Conservation (phyloP, 1,140 invertebrate genomes). For the Papilio polytes region DNA sequence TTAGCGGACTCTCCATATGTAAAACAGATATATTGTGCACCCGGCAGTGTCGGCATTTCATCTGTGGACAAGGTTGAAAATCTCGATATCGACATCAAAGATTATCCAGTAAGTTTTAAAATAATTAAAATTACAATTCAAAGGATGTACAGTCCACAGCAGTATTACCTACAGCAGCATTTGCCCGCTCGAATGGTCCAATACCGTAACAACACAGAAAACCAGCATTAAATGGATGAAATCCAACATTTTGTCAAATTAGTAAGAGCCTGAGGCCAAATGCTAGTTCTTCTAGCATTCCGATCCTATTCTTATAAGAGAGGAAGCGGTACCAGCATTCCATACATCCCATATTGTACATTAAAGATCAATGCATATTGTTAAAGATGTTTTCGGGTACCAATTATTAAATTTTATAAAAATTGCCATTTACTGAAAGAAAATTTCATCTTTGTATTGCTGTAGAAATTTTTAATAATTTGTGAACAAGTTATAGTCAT, state of each 20-base stretch:
- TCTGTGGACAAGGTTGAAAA: conserved; percentile 87
- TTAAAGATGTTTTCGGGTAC: too few relatives aligned
- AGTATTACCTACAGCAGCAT: background rate
- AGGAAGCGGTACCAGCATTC: too few relatives aligned
- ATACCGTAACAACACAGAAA: background rate
- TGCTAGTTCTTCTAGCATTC: background rate
- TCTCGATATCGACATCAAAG: conserved; percentile 87
- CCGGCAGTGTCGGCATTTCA: conserved; percentile 95
- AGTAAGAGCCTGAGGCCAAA: background rate
- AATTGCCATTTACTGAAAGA: too few relatives aligned
- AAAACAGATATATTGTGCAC: conserved; percentile 90
- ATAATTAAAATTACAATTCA: background rate
- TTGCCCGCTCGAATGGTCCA: background rate
- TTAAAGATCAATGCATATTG: too few relatives aligned
- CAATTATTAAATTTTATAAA: too few relatives aligned
- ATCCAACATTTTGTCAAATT: background rate
- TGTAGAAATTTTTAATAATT: too few relatives aligned
- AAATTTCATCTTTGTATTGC: too few relatives aligned
- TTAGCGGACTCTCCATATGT: conserved; percentile 91
- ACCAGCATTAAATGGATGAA: background rate
- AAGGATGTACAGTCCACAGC: background rate
- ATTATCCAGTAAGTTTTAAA: conserved; percentile 86
- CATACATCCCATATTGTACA: too few relatives aligned
- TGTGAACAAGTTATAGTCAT: too few relatives aligned
- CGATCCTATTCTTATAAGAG: too few relatives aligned